These are phyloP conservation scores for Papilio helenus DNA, from an alignment of 1,140 invertebrate species.

Conservation along the genomic window DNA sequence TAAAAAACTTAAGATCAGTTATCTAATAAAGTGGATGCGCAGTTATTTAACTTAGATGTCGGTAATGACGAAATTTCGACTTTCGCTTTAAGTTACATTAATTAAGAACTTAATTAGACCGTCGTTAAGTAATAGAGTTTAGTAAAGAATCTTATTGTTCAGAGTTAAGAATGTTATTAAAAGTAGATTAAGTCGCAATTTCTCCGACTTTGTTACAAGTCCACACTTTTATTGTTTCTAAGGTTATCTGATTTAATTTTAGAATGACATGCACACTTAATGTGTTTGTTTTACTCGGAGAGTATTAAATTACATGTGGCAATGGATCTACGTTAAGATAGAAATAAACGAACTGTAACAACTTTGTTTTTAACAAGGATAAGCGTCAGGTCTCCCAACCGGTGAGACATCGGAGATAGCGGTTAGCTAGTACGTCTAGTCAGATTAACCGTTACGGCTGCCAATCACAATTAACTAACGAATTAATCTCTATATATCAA, in stretches of 20 bases:
- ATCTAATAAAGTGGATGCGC: slow-evolving; percentile 24
- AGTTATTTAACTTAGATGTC: slow-evolving; percentile 1
- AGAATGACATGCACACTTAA: too few relatives aligned
- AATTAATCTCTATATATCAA: slow-evolving; percentile 60
- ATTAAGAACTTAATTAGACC: slow-evolving; percentile 12
- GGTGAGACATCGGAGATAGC: slow-evolving; percentile 59
- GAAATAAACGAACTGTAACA: slow-evolving; percentile 37
- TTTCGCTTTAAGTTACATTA: slow-evolving; percentile 51
- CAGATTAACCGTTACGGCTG: slow-evolving; percentile 69
- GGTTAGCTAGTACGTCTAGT: slow-evolving; percentile 68
- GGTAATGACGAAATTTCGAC: slow-evolving; percentile 49
- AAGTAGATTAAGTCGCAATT: background rate
- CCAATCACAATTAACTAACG: slow-evolving; percentile 69
- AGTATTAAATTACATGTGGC: background rate
- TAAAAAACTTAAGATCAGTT: background rate
- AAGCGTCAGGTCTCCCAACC: background rate
- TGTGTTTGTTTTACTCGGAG: too few relatives aligned
- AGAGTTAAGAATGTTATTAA: background rate
- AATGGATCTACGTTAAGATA: slow-evolving; percentile 36
- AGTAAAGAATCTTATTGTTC: background rate
- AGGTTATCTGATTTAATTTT: background rate
- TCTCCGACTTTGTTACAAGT: background rate
- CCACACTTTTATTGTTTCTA: background rate
- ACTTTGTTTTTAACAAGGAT: slow-evolving; percentile 24
- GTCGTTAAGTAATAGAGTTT: background rate